Evolutionary conservation across 2,888 invertebrate species (phyloP).

Genomic region (Yponomeuta plumbellus): DNA sequence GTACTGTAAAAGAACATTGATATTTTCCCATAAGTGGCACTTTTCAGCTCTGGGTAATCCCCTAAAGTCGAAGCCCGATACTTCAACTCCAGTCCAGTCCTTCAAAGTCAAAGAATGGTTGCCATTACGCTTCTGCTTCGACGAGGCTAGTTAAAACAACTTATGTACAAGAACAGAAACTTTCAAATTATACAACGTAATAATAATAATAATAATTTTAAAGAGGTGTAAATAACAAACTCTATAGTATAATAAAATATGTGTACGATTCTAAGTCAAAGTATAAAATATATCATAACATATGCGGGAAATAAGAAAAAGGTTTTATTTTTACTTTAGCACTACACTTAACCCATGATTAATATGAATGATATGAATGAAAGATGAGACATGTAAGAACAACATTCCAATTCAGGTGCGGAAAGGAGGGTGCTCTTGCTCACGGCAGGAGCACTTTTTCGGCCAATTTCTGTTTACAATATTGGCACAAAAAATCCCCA

Average conservation of each 20-base stretch:
- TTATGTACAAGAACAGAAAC: neutral
- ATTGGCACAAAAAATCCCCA: too few species aligned
- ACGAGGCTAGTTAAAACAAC: neutral
- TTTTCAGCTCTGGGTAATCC: too few species aligned
- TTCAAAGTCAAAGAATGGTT: too few species aligned
- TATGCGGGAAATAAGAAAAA: neutral
- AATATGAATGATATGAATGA: too few species aligned
- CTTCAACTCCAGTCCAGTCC: too few species aligned
- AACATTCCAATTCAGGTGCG: too few species aligned
- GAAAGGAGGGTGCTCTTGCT: too few species aligned
- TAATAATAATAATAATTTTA: neutral
- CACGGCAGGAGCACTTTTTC: too few species aligned
- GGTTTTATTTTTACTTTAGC: neutral
- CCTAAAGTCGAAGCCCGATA: too few species aligned
- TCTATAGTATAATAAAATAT: neutral
- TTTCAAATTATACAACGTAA: neutral
- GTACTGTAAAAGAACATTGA: neutral
- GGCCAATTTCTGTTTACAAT: too few species aligned
- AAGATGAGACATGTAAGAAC: too few species aligned
- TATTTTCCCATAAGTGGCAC: neutral
- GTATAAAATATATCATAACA: neutral
- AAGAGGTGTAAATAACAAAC: neutral
- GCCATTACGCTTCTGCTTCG: neutral
- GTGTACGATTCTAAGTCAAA: neutral
- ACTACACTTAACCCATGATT: too few species aligned